Evolutionary conservation across 2,888 invertebrate genomes (phyloP), one percentile per base, ranked within the genome.

Genomic region (Linnaemya tessellans): DNA sequence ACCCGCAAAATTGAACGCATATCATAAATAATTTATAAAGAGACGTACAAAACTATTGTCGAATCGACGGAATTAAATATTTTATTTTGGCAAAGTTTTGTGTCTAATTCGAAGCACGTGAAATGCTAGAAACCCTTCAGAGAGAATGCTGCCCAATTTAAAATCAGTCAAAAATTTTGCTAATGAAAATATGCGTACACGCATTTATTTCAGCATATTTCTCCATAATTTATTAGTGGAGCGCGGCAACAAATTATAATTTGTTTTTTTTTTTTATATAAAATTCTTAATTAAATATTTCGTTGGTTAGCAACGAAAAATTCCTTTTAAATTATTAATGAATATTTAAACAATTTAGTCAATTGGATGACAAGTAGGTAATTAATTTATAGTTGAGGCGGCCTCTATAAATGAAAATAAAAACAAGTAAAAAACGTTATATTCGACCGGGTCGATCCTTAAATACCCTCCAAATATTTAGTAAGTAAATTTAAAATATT

Each of bases 11-110:
- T 54, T 20, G 5, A 51, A 54, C 20, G 35, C 60, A 58, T 51
- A 70, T 74, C 68, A 84, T 84, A 84, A 84, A 84, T 84, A 64
- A 79, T 80, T 84, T 74, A 74, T 68, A 15, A 68, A 62, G 10
- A 54, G 3, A 8, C 35, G 38, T 38, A 5, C 56, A 22, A 70
- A 38, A n/a, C 18, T 20, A 70, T 49, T 22, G 2, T 46, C 22
- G 15, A 38, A 46, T 30, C 49, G 49, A 65, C 43, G 11, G n/a
- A n/a, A 73, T 83, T 78, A 67, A 73, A 43, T 65, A 83, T 83
- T 78, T 73, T 38, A n/a, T n/a, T n/a, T n/a, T n/a, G 71, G 35
- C 18, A 77, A 70, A 58, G 82, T 71, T 77, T 64, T 22, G 8
- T 22, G 11, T 65, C 30, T 7, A 64, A 60, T n/a, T 30, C 43